phyloP scores from a whole-genome alignment of 2,888 invertebrate species.

The Lepidochitona cinerea region DNA sequence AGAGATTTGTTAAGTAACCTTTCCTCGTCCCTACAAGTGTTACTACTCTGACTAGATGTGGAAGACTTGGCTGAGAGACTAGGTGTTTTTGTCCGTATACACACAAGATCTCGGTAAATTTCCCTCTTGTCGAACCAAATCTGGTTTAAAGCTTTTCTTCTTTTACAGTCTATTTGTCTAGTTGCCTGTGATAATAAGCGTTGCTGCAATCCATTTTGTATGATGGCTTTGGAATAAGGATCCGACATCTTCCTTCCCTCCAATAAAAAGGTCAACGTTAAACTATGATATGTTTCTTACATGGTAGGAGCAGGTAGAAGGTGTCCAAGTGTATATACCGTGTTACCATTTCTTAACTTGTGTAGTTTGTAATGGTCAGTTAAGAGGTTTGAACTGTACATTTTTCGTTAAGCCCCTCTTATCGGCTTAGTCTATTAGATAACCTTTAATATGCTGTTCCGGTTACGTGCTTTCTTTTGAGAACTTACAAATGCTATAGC shows the following conservation, averaged over 20 bases:
- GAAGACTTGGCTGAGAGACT: not conserved
- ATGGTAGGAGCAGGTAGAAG: too few species aligned
- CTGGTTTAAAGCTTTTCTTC: not conserved
- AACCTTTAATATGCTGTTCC: not conserved
- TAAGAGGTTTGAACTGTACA: too few species aligned
- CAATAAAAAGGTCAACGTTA: too few species aligned
- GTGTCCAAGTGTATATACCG: too few species aligned
- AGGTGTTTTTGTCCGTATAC: not conserved
- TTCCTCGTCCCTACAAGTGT: not conserved
- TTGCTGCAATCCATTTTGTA: not conserved
- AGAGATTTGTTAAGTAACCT: not conserved
- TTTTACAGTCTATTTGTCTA: not conserved
- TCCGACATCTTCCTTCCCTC: not conserved
- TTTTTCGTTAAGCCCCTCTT: too few species aligned
- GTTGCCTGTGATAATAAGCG: not conserved
- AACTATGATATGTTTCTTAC: too few species aligned
- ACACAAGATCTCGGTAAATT: not conserved
- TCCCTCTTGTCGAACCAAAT: slow-evolving; percentile 3
- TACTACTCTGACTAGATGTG: not conserved
- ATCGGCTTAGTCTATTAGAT: not conserved
- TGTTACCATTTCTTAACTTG: too few species aligned
- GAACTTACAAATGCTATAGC: too few species aligned
- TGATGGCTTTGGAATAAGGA: not conserved
- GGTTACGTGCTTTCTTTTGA: not conserved
- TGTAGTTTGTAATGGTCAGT: not conserved